Conservation (phyloP, 2,113 vertebrate species). For the Cyanocitta stelleri region DNA sequence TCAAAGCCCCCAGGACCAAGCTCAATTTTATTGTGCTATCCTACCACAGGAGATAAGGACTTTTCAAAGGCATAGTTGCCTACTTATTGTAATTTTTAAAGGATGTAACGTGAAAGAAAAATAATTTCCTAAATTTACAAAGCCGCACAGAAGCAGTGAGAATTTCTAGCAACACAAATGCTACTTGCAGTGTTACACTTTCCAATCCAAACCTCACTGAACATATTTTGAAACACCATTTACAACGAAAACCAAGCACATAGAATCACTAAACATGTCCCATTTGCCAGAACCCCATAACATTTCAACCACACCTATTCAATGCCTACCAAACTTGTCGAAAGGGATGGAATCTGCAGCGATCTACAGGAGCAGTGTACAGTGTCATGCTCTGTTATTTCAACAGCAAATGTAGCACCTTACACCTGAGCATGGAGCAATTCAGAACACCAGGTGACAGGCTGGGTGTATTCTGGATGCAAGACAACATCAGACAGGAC, state of each 20-base stretch:
- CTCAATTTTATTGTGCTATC: not conserved
- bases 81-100: not conserved
- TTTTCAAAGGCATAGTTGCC: not conserved
- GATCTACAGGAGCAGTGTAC: not conserved
- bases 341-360: not conserved
- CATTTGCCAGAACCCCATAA: not conserved
- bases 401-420: not conserved
- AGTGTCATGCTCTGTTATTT: not conserved
- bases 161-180: not conserved
- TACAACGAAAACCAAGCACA: not conserved
- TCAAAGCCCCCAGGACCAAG: not conserved
- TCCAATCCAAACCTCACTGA: not conserved
- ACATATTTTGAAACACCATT: not conserved
- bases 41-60: not conserved
- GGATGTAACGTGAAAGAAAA: not conserved
- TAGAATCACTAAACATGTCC: not conserved
- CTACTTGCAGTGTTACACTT: not conserved
- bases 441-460: not conserved
- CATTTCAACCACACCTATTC: not conserved
- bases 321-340: not conserved
- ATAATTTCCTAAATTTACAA: not conserved
- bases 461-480: rapidly evolving
- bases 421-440: not conserved
- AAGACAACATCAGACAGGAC: not conserved
- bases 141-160: not conserved